Conservation (phyloP, 2,888 invertebrate genomes). For the Selenia dentaria region DNA sequence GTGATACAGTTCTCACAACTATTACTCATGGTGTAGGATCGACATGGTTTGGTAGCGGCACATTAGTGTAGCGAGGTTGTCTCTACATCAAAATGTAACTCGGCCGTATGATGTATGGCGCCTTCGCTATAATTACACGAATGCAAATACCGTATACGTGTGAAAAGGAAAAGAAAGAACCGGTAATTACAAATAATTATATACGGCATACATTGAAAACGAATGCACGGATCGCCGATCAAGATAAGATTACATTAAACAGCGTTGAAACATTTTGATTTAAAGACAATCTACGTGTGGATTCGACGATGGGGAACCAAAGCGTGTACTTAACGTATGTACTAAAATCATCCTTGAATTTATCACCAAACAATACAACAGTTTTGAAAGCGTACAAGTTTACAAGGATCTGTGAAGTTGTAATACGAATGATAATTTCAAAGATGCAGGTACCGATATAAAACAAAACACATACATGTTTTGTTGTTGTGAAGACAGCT, state of each 20-base stretch:
- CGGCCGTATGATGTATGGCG: constrained; percentile 73
- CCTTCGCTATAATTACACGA: constrained; percentile 76
- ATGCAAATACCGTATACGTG: constrained; percentile 82
- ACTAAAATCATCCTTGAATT: constrained; percentile 67
- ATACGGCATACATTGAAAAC: constrained; percentile 76
- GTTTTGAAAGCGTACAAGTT: too few relatives aligned
- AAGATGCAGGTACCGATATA: constrained; percentile 60
- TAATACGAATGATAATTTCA: constrained; percentile 45
- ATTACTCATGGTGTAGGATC: constrained; percentile 71
- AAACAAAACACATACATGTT: constrained; percentile 93
- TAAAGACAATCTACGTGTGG: constrained; percentile 76
- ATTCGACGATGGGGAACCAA: constrained; percentile 63
- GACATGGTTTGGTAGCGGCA: constrained; percentile 67
- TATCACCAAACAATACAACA: constrained; percentile 53
- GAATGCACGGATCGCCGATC: constrained; percentile 77
- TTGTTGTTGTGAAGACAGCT: constrained; percentile 96
- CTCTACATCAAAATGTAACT: constrained; percentile 78
- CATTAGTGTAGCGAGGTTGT: constrained; percentile 66
- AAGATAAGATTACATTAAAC: constrained; percentile 79
- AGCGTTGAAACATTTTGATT: constrained; percentile 84
- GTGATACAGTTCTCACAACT: constrained; percentile 76
- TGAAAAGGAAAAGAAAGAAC: constrained; percentile 81
- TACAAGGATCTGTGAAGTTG: background rate
- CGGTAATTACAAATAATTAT: constrained; percentile 81
- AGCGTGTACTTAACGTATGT: constrained; percentile 79